Evolutionary conservation across 2,888 invertebrate genomes (phyloP), one percentile per base, ranked within the genome.

Genomic region (Agriopis aurantiaria): DNA sequence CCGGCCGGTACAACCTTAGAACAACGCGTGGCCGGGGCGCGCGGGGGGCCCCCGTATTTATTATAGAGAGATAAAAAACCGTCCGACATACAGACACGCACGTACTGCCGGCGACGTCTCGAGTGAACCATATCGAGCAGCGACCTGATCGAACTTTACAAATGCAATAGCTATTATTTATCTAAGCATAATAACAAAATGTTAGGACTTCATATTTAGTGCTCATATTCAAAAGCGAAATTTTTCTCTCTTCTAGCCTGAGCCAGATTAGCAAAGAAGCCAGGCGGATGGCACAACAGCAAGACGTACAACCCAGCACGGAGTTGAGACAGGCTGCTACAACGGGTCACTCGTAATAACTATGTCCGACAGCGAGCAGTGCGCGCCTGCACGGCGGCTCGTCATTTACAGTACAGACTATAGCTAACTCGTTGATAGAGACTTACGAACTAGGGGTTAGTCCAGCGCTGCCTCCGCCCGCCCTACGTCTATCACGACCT

Each of bases 401-500:
- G 40, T 52, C 65, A 63, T 45, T 67, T 67, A 75, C 70, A 46
- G 78, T 77, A 77, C 81, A 78, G 61, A 85, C 88, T 91, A 89
- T 91, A 84, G 83, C 91, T 93, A 92, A 91, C 92, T 93, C 92
- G 92, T 91, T 93, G 92, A 92, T 92, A 91, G 87, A 90, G 82
- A 86, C 91, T 91, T 92, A 91, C 9, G 70, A 78, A 75, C 83
- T 85, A 86, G 68, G 73, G 78, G 78, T 78, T 80, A 85, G 81
- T 83, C 81, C 83, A 78, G 77, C 82, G 75, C 81, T 43, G 55
- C 12, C 55, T 40, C 53, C 80, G 79, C 75, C 75, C 71, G 78
- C 73, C 72, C 71, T 33, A 33, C 33, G 33, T 17, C 56, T 57
- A 64, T 57, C 57, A 51, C 58, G 7, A 8, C 17, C 45, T 11